Base-by-base conservation (phyloP, 2,113 vertebrate genomes). In the Zapus hudsonius region DNA sequence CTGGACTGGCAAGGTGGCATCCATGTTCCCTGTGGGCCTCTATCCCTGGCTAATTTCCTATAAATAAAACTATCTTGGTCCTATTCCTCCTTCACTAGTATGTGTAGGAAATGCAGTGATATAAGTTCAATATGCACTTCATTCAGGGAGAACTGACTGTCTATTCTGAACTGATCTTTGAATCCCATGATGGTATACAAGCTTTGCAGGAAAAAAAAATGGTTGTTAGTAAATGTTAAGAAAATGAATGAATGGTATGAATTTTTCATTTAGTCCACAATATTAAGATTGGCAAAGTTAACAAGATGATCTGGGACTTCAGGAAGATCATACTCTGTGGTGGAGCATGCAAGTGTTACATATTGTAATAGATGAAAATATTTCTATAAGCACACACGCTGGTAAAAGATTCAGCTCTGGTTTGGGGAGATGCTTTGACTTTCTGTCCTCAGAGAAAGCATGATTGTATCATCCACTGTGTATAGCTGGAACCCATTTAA, bases 401-500 rank as follows among this genome's bases (percentile, higher is more conserved):
- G 42, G 33, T 52, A 74, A 89, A 91, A 76, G 83, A 84, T 93
- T 52, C 89, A 91, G 83, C 82, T 84, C 31, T 93, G 42, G 64
- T 75, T 90, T 47, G 27, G 22, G 69, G 52, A 42, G 44, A 83
- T 88, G 64, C 42, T 92, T 86, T 96, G n/a, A 52, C 70, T n/a
- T 94, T 94, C 76, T 93, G 69, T 85, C 82, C 31, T 5, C 6
- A 79, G 66, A 78, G 31, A 29, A 92, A 82, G 91, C 75, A 87
- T 84, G n/a, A 86, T 47, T 81, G 33, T 95, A 52, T 92, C 74
- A 87, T n/a, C 67, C 29, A 72, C 47, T 72, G 64, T 79, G 69
- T n/a, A 36, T 72, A 94, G 79, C 27, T 87, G 79, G 70, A 93
- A 96, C 85, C 82, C 64, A 44, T 78, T 93, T 72, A 20, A 33